A percentile compares a stretch with the other conserved stretches of the same genome.
Conservation (phyloP, 2,888 invertebrate species). For the Disparrhopalites patrizii region DNA sequence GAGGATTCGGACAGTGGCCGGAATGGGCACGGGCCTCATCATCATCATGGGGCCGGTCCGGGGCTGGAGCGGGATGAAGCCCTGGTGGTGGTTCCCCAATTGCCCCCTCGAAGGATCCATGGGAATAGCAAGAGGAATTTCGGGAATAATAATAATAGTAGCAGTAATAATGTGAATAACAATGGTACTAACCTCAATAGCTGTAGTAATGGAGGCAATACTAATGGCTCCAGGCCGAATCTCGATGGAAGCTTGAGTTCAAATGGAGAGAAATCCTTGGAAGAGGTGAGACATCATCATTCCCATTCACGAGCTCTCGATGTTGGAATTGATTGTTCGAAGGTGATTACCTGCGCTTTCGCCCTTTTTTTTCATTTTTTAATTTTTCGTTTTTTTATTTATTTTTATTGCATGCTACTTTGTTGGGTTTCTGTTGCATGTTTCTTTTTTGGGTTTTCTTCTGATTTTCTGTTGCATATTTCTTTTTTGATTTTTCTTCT, state of each 20-base stretch:
- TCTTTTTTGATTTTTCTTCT: neutral
- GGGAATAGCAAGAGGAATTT: conserved; percentile 35
- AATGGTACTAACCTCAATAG: too few relatives aligned
- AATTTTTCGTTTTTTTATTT: neutral
- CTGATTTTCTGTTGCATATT: neutral
- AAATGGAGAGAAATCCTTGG: conserved; percentile 42
- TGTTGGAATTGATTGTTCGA: conserved; percentile 23
- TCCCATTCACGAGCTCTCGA: conserved; percentile 24
- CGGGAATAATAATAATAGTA: conserved; percentile 15
- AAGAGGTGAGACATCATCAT: conserved; percentile 47
- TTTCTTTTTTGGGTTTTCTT: neutral
- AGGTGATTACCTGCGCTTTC: conserved; percentile 16
- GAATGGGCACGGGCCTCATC: conserved; percentile 31
- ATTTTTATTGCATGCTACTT: neutral
- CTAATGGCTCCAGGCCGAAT: conserved; percentile 24
- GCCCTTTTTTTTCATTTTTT: neutral
- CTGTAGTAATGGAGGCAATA: too few relatives aligned
- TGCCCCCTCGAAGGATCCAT: conserved; percentile 44
- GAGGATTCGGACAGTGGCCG: conserved; percentile 47
- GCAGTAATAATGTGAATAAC: neutral
- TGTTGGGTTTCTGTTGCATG: neutral
- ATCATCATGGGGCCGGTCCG: too few relatives aligned
- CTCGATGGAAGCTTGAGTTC: conserved; percentile 39
- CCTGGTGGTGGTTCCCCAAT: conserved; percentile 35
- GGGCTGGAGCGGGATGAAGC: conserved; percentile 39